Conservation (phyloP, 23 tunicate species). For the Halocynthia roretzi region DNA sequence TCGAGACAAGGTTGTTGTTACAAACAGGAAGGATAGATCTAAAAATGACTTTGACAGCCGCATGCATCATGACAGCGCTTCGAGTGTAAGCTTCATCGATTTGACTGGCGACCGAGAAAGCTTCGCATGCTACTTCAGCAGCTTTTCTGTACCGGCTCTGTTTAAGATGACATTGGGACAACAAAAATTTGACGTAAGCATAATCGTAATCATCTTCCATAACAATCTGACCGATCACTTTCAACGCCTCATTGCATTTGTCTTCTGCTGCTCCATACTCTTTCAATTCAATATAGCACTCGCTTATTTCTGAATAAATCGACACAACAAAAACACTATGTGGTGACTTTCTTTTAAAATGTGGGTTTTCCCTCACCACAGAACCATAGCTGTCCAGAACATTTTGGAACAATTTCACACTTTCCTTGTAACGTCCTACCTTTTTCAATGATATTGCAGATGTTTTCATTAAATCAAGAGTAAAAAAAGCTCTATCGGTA, state of each 20-base stretch:
- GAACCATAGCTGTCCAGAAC: neutral
- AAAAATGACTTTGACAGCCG: conserved; percentile 12
- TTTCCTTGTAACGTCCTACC: conserved; percentile 1
- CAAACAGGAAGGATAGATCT: conserved; percentile 6
- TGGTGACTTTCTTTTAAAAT: no score
- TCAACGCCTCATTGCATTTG: conserved; percentile 5
- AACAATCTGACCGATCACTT: neutral
- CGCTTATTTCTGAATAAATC: neutral
- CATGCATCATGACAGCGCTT: neutral
- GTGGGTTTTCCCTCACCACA: no score
- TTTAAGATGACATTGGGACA: conserved; percentile 17
- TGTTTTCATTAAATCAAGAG: no score
- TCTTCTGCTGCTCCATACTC: conserved; percentile 4
- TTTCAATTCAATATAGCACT: conserved; percentile 6
- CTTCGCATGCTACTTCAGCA: conserved; percentile 16
- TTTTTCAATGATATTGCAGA: no score
- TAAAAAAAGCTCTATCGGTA: no score
- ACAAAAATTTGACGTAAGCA: neutral
- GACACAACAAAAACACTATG: neutral
- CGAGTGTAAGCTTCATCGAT: neutral
- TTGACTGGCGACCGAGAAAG: neutral
- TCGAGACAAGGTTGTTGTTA: neutral
- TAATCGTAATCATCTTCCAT: neutral
- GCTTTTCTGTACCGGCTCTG: conserved; percentile 5
- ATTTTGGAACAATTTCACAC: conserved; percentile 4